phyloP scores from a whole-genome alignment of 2,113 vertebrate species.

The Rhinogobius similis region DNA sequence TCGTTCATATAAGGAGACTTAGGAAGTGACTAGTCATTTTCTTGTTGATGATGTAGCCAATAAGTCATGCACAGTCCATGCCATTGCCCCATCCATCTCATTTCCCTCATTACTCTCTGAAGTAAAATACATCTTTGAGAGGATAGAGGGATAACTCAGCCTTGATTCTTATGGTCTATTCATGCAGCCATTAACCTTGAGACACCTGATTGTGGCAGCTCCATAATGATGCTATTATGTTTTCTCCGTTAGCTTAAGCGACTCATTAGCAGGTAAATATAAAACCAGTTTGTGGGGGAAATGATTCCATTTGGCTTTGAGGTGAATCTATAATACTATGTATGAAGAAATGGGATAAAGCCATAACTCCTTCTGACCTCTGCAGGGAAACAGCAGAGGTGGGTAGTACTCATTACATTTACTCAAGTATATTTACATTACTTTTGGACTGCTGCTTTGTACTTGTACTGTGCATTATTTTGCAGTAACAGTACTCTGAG shows the following conservation, averaged over 20 bases:
- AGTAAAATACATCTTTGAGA: conserved; percentile 8
- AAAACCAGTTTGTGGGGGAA: conserved; percentile 51
- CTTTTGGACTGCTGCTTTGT: too few relatives aligned
- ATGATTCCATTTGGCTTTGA: conserved; percentile 51
- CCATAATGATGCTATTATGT: conserved; percentile 64
- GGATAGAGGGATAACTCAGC: conserved; percentile 17
- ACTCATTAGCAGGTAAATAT: conserved; percentile 67
- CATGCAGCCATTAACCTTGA: conserved; percentile 63
- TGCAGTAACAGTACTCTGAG: too few relatives aligned
- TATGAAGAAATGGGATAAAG: conserved; percentile 16
- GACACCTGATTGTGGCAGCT: conserved; percentile 46
- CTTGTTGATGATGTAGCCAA: not conserved
- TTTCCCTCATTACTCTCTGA: conserved; percentile 8
- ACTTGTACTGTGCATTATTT: too few relatives aligned
- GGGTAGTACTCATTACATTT: too few relatives aligned
- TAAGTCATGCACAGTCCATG: not conserved
- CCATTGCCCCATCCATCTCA: not conserved
- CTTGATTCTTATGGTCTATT: conserved; percentile 47
- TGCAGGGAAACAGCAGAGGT: not conserved
- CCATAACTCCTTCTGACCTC: conserved; percentile 36
- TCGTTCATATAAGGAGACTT: not conserved
- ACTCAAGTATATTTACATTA: not conserved
- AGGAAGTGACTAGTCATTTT: not conserved
- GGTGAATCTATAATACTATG: conserved; percentile 46
- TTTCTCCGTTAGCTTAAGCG: conserved; percentile 59